phyloP scores from a whole-genome alignment of 2,113 vertebrate genomes.

The Pelecanoides urinatrix region DNA sequence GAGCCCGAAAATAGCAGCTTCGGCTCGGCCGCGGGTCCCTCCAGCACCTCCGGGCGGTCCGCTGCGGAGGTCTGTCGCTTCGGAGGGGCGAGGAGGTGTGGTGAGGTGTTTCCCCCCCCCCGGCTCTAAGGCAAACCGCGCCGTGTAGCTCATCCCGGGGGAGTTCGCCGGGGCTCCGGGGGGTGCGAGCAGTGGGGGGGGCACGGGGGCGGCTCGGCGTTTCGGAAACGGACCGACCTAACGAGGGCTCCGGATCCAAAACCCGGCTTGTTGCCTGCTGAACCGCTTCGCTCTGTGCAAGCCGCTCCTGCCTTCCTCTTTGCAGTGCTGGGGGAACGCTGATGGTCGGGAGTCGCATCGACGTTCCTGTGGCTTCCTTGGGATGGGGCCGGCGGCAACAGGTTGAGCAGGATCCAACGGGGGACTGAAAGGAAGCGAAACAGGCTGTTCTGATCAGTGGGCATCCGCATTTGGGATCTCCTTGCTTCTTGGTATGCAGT shows the following conservation, averaged over 20 bases:
- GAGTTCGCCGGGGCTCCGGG: neutral
- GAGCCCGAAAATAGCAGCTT: fast-evolving
- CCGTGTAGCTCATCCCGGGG: neutral
- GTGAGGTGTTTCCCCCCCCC: neutral
- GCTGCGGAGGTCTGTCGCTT: neutral
- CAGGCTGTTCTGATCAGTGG: fast-evolving
- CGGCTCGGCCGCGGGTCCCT: neutral
- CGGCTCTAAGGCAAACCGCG: too few relatives aligned
- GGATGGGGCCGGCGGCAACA: fast-evolving
- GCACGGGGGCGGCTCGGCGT: too few relatives aligned
- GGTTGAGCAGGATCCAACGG: fast-evolving
- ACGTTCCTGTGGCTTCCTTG: fast-evolving
- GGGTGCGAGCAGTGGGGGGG: neutral
- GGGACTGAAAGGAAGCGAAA: fast-evolving
- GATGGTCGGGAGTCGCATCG: neutral
- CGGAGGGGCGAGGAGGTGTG: too few relatives aligned
- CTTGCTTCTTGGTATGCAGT: fast-evolving
- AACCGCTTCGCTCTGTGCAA: fast-evolving
- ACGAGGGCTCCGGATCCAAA: neutral
- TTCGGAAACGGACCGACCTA: fast-evolving
- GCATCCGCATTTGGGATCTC: fast-evolving
- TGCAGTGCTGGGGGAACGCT: fast-evolving
- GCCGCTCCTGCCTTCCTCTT: neutral
- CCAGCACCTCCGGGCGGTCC: neutral
- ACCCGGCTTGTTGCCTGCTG: neutral